Percentiles rank a stretch among this genome's conserved stretches.
Evolutionary conservation across 2,888 invertebrate species (phyloP).

Genomic region (Hirtodrosophila alboralis): DNA sequence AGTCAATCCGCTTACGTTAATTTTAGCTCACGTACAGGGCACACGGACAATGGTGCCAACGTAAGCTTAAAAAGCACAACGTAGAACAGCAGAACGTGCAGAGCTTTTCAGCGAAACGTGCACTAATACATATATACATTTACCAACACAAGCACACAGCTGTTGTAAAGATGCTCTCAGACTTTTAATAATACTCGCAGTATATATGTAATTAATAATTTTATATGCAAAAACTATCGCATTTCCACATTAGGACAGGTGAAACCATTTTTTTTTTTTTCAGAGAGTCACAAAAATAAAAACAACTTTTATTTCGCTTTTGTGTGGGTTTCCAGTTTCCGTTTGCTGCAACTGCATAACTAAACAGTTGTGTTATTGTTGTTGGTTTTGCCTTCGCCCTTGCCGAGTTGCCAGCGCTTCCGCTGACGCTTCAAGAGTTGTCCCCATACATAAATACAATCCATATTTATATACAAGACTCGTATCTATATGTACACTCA

Average conservation of each 20-base stretch:
- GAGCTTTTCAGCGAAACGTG: conserved; percentile 7
- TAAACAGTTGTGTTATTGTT: conserved; percentile 6
- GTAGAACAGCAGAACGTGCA: no score
- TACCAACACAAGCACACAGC: neutral
- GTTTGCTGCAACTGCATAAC: conserved; percentile 17
- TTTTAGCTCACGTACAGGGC: no score
- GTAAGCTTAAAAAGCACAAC: no score
- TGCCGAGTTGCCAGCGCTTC: conserved; percentile 30
- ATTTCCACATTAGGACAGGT: conserved; percentile 52
- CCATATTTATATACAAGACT: conserved; percentile 8
- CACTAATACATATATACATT: neutral
- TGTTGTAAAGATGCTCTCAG: conserved; percentile 1
- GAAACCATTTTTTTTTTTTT: conserved; percentile 48
- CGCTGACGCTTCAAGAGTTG: conserved; percentile 12
- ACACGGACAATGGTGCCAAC: no score
- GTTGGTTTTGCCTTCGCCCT: conserved; percentile 20
- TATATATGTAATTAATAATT: conserved; percentile 26
- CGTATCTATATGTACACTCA: conserved; percentile 7
- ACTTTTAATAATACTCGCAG: neutral
- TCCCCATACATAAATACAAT: conserved; percentile 2
- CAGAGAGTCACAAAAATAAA: conserved; percentile 25
- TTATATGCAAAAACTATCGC: conserved; percentile 34
- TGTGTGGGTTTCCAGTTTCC: conserved; percentile 35
- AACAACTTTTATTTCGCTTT: conserved; percentile 42
- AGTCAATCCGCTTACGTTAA: no score